Evolutionary conservation across 2,113 vertebrate species (phyloP).

Genomic region (Eonycteris spelaea): DNA sequence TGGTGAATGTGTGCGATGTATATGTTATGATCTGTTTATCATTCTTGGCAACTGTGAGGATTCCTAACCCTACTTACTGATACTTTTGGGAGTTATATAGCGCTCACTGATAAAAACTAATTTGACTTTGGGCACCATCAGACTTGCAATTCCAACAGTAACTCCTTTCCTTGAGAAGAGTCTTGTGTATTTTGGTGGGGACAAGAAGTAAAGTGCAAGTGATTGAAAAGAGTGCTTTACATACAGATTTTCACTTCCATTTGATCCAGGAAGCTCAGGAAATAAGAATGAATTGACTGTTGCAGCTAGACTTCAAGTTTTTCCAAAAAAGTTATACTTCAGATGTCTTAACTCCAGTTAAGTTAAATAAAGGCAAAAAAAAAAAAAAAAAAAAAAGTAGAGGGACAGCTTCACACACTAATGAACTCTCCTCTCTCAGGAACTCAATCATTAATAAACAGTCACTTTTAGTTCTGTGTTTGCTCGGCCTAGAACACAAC

Average conservation of each 20-base stretch:
- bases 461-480: background rate
- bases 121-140: background rate
- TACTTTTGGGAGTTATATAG: background rate
- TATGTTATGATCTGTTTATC: background rate
- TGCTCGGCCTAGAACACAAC: background rate
- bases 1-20: background rate
- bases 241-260: background rate
- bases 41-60: background rate
- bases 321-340: background rate
- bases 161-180: background rate
- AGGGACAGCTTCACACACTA: background rate
- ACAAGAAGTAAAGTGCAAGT: background rate
- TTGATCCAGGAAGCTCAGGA: background rate
- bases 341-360: background rate
- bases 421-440: background rate
- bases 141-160: background rate
- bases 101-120: conserved; percentile 3
- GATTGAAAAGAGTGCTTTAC: background rate
- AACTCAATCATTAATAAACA: background rate
- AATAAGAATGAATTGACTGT: background rate
- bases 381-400: background rate
- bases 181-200: background rate
- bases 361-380: background rate
- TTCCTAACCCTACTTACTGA: background rate
- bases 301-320: background rate